Evolutionary conservation across 1,140 invertebrate species (phyloP).

Genomic region (Chrysomallon squamiferum): DNA sequence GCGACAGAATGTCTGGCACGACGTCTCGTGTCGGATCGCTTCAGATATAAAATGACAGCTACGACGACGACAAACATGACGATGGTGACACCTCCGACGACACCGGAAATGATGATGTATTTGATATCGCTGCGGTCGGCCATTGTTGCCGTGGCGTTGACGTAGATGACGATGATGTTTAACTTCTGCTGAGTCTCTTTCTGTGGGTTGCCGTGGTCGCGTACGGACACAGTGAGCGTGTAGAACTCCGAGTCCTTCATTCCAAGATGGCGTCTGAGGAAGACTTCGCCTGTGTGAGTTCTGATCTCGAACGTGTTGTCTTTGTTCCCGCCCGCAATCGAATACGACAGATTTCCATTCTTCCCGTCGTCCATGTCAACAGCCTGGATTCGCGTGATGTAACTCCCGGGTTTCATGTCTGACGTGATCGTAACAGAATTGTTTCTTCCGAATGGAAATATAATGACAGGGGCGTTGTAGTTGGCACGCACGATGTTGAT

Average conservation of each 20-base stretch:
- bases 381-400: conserved; percentile 45
- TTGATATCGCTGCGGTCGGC: conserved; percentile 28
- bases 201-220: conserved; percentile 60
- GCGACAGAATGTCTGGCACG: conserved; percentile 12
- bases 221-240: conserved; percentile 67
- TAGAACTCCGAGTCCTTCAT: conserved; percentile 77
- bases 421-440: conserved; percentile 82
- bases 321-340: conserved; percentile 80
- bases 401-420: conserved; percentile 87
- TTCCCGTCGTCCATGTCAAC: conserved; percentile 67
- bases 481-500: conserved; percentile 85
- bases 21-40: conserved; percentile 24
- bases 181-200: conserved; percentile 13
- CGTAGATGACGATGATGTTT: conserved; percentile 26
- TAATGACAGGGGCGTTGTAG: conserved; percentile 67
- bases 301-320: conserved; percentile 78
- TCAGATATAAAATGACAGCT: conserved; percentile 33
- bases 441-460: conserved; percentile 49
- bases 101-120: conserved; percentile 80
- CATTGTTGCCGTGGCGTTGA: conserved; percentile 32
- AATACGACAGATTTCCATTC: conserved; percentile 71
- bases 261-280: conserved; percentile 81
- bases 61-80: conserved; percentile 80
- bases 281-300: conserved; percentile 75
- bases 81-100: conserved; percentile 92